Evolutionary conservation across 2,888 invertebrate genomes (phyloP).

Genomic region (Coecobrya sp.): DNA sequence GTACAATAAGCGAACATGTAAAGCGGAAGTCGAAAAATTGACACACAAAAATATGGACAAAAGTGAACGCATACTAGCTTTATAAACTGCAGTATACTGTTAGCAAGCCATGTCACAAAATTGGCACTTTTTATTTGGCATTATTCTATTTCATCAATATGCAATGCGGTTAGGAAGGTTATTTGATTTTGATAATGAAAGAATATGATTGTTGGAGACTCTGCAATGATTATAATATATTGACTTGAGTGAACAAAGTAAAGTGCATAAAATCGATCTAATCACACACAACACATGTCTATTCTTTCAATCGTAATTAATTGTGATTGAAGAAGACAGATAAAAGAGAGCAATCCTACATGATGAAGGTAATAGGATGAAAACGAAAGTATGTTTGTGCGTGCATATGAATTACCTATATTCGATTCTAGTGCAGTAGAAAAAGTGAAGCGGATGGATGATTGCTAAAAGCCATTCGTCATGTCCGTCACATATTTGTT

Average conservation of each 20-base stretch:
- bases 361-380: background rate
- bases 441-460: slow-evolving; percentile 29
- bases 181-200: slow-evolving; percentile 42
- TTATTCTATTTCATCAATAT: slow-evolving; percentile 21
- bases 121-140: background rate
- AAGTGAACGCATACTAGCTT: too few species aligned
- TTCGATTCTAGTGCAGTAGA: background rate
- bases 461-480: slow-evolving; percentile 51
- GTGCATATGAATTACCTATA: background rate
- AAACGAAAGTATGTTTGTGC: slow-evolving; percentile 19
- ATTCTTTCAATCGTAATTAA: slow-evolving; percentile 66
- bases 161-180: slow-evolving; percentile 54
- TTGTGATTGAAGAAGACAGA: slow-evolving; percentile 53
- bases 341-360: slow-evolving; percentile 11
- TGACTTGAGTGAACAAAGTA: slow-evolving; percentile 47
- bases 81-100: too few species aligned
- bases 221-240: slow-evolving; percentile 22
- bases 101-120: too few species aligned
- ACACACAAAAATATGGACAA: slow-evolving; percentile 26
- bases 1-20: background rate
- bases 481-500: slow-evolving; percentile 43
- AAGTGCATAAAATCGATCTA: slow-evolving; percentile 73
- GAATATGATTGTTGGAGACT: background rate
- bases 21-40: slow-evolving; percentile 68
- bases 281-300: slow-evolving; percentile 45